Evolutionary conservation across 2,888 invertebrate species (phyloP).

Genomic region (Agonopterix subpropinquella): DNA sequence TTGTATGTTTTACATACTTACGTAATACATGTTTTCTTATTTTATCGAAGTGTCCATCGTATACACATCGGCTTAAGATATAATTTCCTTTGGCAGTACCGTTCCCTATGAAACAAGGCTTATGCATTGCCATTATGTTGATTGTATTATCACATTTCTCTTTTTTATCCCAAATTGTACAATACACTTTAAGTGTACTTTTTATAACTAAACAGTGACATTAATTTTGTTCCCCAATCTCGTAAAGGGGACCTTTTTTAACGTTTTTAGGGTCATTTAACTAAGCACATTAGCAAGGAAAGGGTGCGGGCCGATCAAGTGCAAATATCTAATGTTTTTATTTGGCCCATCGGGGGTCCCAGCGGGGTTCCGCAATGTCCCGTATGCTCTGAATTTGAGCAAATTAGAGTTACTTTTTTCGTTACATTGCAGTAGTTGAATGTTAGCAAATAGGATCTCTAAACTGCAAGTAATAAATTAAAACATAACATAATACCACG

Average conservation of each 20-base stretch:
- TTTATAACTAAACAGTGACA: conserved; percentile 18
- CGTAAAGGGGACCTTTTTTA: conserved; percentile 37
- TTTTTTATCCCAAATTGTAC: not conserved
- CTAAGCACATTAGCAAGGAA: conserved; percentile 55
- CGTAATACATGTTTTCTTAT: too few relatives aligned
- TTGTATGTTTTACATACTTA: too few relatives aligned
- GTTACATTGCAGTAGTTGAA: conserved; percentile 1
- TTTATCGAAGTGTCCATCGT: too few relatives aligned
- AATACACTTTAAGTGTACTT: conserved; percentile 1
- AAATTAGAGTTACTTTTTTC: conserved; percentile 8
- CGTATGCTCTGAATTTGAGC: conserved; percentile 18
- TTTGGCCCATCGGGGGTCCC: conserved; percentile 35
- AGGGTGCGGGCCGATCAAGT: conserved; percentile 66
- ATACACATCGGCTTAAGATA: too few relatives aligned
- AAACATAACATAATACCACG: too few relatives aligned
- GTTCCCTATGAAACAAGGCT: not conserved
- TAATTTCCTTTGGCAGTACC: not conserved
- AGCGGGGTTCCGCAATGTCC: conserved; percentile 14
- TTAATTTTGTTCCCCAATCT: conserved; percentile 26
- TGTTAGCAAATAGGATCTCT: not conserved
- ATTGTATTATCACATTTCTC: too few relatives aligned
- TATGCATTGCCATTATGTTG: too few relatives aligned
- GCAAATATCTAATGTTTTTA: conserved; percentile 66
- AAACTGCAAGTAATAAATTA: not conserved
- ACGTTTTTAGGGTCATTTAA: conserved; percentile 62